Conservation (phyloP, 1,140 invertebrate species). For the Drosophila orosa region DNA sequence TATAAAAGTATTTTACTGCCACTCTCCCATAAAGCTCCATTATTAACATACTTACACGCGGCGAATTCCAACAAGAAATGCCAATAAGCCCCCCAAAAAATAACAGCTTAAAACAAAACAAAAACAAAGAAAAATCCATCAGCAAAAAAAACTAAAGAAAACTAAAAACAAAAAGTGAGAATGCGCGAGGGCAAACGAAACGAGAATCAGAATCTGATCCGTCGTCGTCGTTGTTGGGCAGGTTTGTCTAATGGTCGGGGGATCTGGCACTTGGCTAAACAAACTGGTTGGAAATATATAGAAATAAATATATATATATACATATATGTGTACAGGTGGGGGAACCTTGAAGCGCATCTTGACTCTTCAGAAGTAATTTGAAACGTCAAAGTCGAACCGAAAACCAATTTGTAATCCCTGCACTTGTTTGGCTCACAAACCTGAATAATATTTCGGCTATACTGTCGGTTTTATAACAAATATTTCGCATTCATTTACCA, state of each 20-base stretch:
- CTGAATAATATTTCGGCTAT: slow-evolving; percentile 21
- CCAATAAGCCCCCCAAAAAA: slow-evolving; percentile 47
- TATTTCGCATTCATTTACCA: slow-evolving; percentile 46
- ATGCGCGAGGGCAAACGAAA: slow-evolving; percentile 58
- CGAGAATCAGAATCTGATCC: slow-evolving; percentile 61
- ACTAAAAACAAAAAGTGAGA: slow-evolving; percentile 56
- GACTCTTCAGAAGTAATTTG: slow-evolving; percentile 60
- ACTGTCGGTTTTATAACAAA: slow-evolving; percentile 34
- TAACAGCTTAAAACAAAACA: slow-evolving; percentile 41
- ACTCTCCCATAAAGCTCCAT: slow-evolving; percentile 51
- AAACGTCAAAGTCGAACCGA: slow-evolving; percentile 42
- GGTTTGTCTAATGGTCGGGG: slow-evolving; percentile 70
- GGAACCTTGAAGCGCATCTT: slow-evolving; percentile 74
- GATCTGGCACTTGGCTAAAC: slow-evolving; percentile 36
- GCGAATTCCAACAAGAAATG: slow-evolving; percentile 38
- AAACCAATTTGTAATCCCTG: slow-evolving; percentile 56
- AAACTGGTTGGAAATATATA: slow-evolving; percentile 71
- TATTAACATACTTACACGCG: slow-evolving; percentile 50
- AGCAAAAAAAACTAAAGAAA: slow-evolving; percentile 7
- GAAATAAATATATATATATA: slow-evolving; percentile 3
- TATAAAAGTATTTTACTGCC: slow-evolving; percentile 47
- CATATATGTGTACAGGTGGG: slow-evolving; percentile 22
- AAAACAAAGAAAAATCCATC: slow-evolving; percentile 10
- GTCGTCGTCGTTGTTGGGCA: slow-evolving; percentile 34
- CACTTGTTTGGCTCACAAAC: slow-evolving; percentile 39